A percentile compares a stretch with the other conserved stretches of the same genome.
These are phyloP conservation scores for Balearica regulorum DNA, from an alignment of 2,797 vertebrate genomes.

Conservation along the genomic window DNA sequence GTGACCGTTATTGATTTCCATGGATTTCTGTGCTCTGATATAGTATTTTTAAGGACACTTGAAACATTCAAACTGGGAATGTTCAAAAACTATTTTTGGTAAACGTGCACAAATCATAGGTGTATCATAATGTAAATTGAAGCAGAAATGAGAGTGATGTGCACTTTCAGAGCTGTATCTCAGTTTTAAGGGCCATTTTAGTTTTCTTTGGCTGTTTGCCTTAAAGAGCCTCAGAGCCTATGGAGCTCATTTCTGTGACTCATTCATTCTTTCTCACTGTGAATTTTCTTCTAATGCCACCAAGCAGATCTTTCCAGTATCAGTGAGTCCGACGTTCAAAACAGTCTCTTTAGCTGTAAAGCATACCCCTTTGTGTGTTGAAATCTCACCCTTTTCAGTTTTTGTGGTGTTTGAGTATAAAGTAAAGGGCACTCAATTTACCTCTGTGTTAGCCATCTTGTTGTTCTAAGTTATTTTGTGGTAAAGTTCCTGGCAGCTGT, in stretches of 20 bases:
- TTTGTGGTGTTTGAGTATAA: neutral
- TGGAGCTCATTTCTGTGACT: neutral
- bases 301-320: neutral
- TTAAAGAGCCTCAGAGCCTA: neutral
- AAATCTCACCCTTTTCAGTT: neutral
- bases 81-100: neutral
- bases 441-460: neutral
- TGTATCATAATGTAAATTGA: neutral
- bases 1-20: neutral
- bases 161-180: neutral
- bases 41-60: neutral
- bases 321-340: neutral
- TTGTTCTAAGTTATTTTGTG: neutral
- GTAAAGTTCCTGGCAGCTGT: neutral
- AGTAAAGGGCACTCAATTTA: neutral
- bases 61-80: neutral
- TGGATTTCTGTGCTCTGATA: neutral
- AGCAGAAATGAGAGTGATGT: neutral
- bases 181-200: neutral
- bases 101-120: neutral
- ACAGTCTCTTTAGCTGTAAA: neutral
- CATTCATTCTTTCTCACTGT: neutral
- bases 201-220: neutral
- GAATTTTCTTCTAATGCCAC: neutral
- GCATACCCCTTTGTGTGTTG: neutral